Conservation (phyloP, 2,888 invertebrate species). For the Anorthoa munda region DNA sequence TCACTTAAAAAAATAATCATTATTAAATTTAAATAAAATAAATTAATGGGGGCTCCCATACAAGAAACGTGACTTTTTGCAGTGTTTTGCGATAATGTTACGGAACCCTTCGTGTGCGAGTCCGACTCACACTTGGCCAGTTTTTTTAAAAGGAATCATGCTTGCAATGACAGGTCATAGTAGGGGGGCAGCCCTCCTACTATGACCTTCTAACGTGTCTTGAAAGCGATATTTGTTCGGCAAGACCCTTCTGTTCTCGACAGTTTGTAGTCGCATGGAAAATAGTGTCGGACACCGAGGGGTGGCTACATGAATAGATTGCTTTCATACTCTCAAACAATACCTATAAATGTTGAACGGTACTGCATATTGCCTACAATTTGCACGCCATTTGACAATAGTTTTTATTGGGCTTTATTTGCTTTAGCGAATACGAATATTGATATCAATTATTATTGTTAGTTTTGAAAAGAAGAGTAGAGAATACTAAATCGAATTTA, state of each 20-base stretch:
- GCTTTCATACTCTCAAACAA: background rate
- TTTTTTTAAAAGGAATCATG: too few relatives aligned
- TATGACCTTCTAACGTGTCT: background rate
- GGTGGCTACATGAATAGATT: background rate
- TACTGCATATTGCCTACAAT: background rate
- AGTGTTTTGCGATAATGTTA: too few relatives aligned
- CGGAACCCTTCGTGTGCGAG: too few relatives aligned
- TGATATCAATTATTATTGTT: background rate
- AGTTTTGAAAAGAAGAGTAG: background rate
- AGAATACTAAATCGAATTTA: too few relatives aligned
- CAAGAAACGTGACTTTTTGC: too few relatives aligned
- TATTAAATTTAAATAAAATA: too few relatives aligned
- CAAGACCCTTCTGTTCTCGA: background rate
- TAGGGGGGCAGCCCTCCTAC: too few relatives aligned
- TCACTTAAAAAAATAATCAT: too few relatives aligned
- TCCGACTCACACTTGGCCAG: too few relatives aligned
- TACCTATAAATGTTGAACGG: background rate
- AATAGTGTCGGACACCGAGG: conserved; percentile 1
- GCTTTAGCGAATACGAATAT: background rate
- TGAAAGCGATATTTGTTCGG: background rate
- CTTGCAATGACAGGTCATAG: too few relatives aligned
- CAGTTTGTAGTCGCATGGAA: background rate
- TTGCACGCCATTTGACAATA: background rate
- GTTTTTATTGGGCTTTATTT: background rate
- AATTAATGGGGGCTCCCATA: too few relatives aligned